phyloP scores from a whole-genome alignment of 1,140 invertebrate genomes.

The Euschistus heros region DNA sequence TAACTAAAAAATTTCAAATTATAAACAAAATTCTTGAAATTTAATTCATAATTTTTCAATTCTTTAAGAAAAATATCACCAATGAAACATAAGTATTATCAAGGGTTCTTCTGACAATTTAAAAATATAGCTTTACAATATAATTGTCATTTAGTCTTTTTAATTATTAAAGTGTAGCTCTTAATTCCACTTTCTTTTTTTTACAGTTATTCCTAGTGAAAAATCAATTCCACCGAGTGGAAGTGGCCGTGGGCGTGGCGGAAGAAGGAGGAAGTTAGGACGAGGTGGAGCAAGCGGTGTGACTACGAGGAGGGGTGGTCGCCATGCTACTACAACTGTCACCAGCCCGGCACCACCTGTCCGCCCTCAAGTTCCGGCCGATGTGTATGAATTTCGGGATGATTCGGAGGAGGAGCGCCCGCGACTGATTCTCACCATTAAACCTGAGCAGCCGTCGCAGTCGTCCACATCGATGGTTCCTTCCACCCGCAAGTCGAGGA shows the following conservation, averaged over 20 bases:
- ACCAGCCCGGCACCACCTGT: conserved; percentile 26
- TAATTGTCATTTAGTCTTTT: background rate
- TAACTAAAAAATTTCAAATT: too few relatives aligned
- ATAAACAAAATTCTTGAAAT: too few relatives aligned
- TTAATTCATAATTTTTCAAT: too few relatives aligned
- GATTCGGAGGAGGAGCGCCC: conserved; percentile 67
- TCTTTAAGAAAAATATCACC: too few relatives aligned
- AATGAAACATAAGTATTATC: too few relatives aligned
- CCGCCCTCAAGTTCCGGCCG: conserved; percentile 42
- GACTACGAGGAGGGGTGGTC: conserved; percentile 40
- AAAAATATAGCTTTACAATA: too few relatives aligned
- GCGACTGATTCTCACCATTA: conserved; percentile 65
- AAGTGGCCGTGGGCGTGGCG: conserved; percentile 29
- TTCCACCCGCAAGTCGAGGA: conserved; percentile 53
- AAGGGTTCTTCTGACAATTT: too few relatives aligned
- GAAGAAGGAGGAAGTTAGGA: conserved; percentile 33
- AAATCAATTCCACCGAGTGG: conserved; percentile 1
- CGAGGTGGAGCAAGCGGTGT: conserved; percentile 34
- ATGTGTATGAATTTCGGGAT: conserved; percentile 75
- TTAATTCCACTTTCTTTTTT: background rate
- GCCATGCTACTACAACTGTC: conserved; percentile 38
- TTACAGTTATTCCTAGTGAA: background rate
- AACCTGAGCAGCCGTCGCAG: conserved; percentile 37
- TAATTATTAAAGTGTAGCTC: background rate
- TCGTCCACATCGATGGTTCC: conserved; percentile 28